Base-by-base conservation (phyloP, 2,113 vertebrate genomes). In the Oryzias curvinotus region DNA sequence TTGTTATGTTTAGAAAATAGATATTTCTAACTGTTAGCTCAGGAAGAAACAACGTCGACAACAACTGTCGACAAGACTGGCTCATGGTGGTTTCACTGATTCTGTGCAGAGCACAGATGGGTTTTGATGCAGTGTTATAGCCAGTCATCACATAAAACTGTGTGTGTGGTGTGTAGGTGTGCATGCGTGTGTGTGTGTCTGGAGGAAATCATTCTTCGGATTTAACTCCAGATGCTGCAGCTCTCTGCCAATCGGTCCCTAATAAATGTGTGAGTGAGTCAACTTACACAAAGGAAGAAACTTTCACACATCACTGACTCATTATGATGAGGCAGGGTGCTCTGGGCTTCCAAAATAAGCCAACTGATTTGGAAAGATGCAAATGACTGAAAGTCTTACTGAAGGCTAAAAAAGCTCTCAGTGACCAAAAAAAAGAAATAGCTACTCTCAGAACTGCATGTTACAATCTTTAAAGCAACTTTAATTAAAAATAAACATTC, bases 221-320 rank as follows among this genome's bases (percentile, higher is more conserved):
- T 62, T 66, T 62, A 54, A 48, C 45, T 30, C 42, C 51, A 76
- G 53, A 62, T 55, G 44, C 61, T 19, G 19, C 61, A 14, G 41
- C 53, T 61, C 51, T 60, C 55, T 58, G 58, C 43, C 26, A 65
- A 73, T 51, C 12, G 4, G 30, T 5, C 43, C 36, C 56, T 74
- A 10, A 66, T n/a, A 55, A 65, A 79, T 61, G 69, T 58, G 56
- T 80, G 65, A 60, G 49, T 77, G 50, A 57, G 44, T 81, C 75
- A 47, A 79, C 57, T 53, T 66, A 59, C 66, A 75, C 30, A 72
- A 62, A 68, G 57, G 57, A 25, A 72, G 59, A 68, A 53, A 60
- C 44, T 68, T 77, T 77, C 67, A 77, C 64, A 77, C 78, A 73
- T 65, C 52, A 28, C 43, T 70, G 67, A 49, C 28, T 83, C 43